Percentiles rank a stretch among this genome's conserved stretches.
Evolutionary conservation across 2,113 vertebrate genomes (phyloP).

Genomic region (Mixornis gularis): DNA sequence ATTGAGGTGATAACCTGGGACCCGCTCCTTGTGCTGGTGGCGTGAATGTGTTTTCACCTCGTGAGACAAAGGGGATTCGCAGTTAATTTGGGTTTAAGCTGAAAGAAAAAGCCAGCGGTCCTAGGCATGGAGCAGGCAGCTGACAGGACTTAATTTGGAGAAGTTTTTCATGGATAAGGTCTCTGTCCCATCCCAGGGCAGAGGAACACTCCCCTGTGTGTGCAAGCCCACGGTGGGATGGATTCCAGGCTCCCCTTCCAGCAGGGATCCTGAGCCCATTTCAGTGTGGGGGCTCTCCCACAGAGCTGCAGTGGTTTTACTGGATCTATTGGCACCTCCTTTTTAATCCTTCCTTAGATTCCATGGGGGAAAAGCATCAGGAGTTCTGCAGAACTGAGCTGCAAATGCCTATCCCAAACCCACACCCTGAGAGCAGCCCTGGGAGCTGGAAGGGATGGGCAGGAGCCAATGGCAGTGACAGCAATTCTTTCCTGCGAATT

Average conservation of each 20-base stretch:
- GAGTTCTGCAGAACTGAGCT: not conserved
- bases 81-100: not conserved
- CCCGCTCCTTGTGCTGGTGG: not conserved
- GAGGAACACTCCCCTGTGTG: not conserved
- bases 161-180: not conserved
- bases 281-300: not conserved
- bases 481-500: not conserved
- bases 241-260: not conserved
- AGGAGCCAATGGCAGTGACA: not conserved
- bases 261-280: fast-evolving
- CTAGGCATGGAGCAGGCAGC: not conserved
- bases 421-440: fast-evolving
- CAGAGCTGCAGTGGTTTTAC: not conserved
- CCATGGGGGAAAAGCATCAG: fast-evolving
- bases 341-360: not conserved
- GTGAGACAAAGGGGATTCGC: not conserved
- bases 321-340: not conserved
- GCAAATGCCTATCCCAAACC: not conserved
- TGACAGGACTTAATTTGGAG: not conserved
- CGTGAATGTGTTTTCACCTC: not conserved
- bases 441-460: not conserved
- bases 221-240: fast-evolving
- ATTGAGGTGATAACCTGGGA: not conserved
- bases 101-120: fast-evolving
- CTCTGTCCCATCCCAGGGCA: not conserved